Conservation (phyloP, 2,797 vertebrate genomes). For the Vireo griseus region DNA sequence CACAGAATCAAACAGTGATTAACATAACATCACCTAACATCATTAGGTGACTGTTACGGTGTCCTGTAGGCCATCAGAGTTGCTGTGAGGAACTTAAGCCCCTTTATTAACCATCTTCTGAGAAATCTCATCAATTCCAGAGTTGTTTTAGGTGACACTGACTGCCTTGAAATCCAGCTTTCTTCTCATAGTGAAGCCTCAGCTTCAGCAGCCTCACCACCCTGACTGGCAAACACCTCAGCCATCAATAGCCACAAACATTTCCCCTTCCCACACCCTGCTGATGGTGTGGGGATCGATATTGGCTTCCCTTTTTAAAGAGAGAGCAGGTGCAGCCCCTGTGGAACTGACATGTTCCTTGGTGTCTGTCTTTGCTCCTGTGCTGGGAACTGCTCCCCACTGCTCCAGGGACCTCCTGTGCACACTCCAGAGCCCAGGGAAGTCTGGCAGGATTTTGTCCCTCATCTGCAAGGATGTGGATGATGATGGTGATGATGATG, state of each 20-base stretch:
- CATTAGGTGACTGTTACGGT: accelerated
- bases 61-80: neutral
- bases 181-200: neutral
- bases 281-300: neutral
- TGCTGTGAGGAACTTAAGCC: neutral
- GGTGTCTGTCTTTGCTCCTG: neutral
- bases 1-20: neutral
- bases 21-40: too few relatives aligned
- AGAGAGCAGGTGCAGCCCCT: accelerated
- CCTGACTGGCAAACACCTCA: neutral
- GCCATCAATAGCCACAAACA: neutral
- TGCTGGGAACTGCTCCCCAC: neutral
- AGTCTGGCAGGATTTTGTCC: neutral
- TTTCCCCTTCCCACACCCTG: neutral
- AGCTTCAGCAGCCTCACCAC: neutral
- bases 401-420: neutral
- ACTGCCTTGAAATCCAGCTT: neutral
- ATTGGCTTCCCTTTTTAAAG: neutral
- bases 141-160: neutral
- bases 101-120: neutral
- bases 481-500: neutral
- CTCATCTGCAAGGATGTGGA: neutral
- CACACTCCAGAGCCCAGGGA: neutral
- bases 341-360: neutral
- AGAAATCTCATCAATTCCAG: neutral